Evolutionary conservation across 2,797 vertebrate species (phyloP), one percentile per base, ranked within the genome.

Genomic region (Liparis tanakae): DNA sequence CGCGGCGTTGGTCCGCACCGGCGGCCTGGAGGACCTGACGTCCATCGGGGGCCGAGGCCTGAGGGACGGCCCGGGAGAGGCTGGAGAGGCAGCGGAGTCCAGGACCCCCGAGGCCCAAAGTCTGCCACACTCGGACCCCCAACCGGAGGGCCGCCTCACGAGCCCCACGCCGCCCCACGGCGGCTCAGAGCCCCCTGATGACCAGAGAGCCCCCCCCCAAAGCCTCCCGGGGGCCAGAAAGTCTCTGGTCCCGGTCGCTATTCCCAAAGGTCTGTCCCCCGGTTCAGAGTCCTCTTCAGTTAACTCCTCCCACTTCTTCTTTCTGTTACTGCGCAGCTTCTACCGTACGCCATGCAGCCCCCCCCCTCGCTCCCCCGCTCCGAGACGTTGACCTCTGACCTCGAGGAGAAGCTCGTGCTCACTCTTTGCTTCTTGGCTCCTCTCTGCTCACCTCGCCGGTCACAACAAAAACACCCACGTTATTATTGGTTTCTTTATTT

Each of bases 221-320:
- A 86, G 80, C 79, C 87, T 91, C n/a, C 77, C 91, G 15, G 77
- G 84, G 15, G 77, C 85, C 86, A 91, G 91, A 92, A 93, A 92
- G 89, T 94, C 94, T 81, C 14, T 93, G 90, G 93, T 94, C 74
- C 94, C 94, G 0, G 89, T 94, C 7, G 74, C 93, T 71, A 64
- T 93, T 76, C 82, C 77, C 81, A 94, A 94, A 94, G 94, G 94
- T 95, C 93, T 93, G 94, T 94, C 80, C 87, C 82, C 84, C 79
- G 74, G 79, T 88, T 85, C 85, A 85, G 82, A 87, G 87, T 43
- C 85, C 86, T 91, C 82, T 65, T 91, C 81, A 84, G 91, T 93
- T 92, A 56, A 82, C 80, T 87, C 80, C 89, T 81, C 18, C 90
- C 89, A 91, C 91, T 80, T 89, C 91, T 80, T 89, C 48, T 91